These are phyloP conservation scores for Halcyon badia DNA, from an alignment of 2,797 vertebrate genomes.

Conservation along the genomic window DNA sequence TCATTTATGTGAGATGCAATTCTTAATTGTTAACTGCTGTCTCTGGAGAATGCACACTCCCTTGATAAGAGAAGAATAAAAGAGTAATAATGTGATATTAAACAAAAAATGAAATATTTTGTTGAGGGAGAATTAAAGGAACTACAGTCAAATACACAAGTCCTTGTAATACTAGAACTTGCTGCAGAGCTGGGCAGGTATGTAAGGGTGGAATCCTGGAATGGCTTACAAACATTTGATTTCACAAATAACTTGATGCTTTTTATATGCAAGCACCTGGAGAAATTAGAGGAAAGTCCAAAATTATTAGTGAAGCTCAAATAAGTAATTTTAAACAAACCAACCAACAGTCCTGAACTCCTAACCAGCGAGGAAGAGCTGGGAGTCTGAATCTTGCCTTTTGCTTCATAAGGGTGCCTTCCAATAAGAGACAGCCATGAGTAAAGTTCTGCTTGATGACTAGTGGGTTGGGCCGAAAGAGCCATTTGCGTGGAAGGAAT, in stretches of 20 bases:
- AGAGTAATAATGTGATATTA: not conserved
- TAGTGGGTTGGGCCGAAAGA: not conserved
- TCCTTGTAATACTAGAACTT: not conserved
- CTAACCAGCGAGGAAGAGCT: not conserved
- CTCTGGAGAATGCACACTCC: not conserved
- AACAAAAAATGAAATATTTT: not conserved
- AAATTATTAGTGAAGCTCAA: not conserved
- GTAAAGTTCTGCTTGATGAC: not conserved
- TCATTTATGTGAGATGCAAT: not conserved
- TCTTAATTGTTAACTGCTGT: not conserved
- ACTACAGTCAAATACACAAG: not conserved
- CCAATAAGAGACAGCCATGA: accelerated
- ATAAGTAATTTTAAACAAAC: not conserved
- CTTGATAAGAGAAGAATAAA: not conserved
- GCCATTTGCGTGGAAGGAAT: not conserved
- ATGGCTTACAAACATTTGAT: not conserved
- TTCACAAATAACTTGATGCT: not conserved
- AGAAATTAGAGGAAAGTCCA: not conserved
- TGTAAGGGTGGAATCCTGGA: not conserved
- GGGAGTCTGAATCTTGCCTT: not conserved
- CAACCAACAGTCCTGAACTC: not conserved
- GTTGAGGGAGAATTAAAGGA: not conserved
- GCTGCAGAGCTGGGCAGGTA: not conserved
- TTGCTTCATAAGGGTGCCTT: not conserved
- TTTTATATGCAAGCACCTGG: not conserved